A percentile compares a stretch with the other conserved stretches of the same genome.
Evolutionary conservation across 2,797 vertebrate genomes (phyloP).

Genomic region (Tangara arthus): DNA sequence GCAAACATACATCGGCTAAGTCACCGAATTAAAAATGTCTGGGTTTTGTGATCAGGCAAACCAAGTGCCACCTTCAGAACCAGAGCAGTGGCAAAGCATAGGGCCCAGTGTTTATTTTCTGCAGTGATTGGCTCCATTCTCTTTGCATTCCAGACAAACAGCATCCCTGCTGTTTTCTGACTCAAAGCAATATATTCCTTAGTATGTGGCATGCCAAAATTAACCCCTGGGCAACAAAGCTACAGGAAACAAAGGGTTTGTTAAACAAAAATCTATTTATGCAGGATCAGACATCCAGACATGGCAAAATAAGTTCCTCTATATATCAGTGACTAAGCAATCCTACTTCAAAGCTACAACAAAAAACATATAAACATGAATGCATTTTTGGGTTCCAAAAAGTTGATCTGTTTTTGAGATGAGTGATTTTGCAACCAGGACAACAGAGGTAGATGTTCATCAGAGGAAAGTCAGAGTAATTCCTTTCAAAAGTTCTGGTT

Average conservation of each 20-base stretch:
- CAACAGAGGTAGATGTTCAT: background rate
- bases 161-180: background rate
- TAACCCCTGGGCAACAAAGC: background rate
- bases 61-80: background rate
- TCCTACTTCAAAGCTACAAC: background rate
- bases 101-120: background rate
- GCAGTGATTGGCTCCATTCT: background rate
- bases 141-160: background rate
- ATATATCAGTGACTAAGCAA: background rate
- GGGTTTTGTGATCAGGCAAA: background rate
- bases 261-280: constrained; percentile 2
- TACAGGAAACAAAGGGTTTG: background rate
- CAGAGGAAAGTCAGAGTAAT: background rate
- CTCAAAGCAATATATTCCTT: background rate
- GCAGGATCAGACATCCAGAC: background rate
- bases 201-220: background rate
- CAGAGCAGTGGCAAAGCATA: background rate
- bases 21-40: background rate
- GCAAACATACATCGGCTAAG: background rate
- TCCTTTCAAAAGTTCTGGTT: background rate
- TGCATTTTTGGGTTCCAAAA: background rate
- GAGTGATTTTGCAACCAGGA: background rate
- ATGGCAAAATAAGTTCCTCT: background rate
- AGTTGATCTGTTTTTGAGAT: background rate
- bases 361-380: background rate